A percentile compares a stretch with the other conserved stretches of the same genome.
Conservation (phyloP, 2,888 invertebrate species). For the Acanthosoma haemorrhoidale region DNA sequence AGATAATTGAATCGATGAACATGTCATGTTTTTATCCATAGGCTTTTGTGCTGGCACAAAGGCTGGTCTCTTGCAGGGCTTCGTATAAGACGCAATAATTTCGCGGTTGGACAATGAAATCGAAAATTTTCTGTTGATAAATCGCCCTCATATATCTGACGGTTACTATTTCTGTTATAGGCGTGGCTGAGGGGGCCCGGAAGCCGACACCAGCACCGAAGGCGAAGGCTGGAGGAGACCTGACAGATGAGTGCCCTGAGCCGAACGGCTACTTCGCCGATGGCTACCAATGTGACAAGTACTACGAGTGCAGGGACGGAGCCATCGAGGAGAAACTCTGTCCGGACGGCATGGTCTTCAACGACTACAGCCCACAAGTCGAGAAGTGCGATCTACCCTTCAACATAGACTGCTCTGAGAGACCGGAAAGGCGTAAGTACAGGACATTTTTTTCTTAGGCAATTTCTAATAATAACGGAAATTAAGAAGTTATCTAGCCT, state of each 20-base stretch:
- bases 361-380: constrained; percentile 72
- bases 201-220: not conserved
- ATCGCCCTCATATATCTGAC: too few relatives aligned
- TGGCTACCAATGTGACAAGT: constrained; percentile 81
- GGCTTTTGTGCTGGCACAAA: not conserved
- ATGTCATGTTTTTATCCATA: not conserved
- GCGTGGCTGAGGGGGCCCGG: not conserved
- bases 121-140: too few relatives aligned
- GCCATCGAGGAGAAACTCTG: constrained; percentile 69
- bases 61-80: not conserved
- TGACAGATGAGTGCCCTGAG: constrained; percentile 67
- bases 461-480: too few relatives aligned
- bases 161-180: not conserved
- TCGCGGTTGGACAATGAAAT: too few relatives aligned
- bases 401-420: constrained; percentile 74
- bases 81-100: not conserved
- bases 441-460: not conserved
- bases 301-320: constrained; percentile 72
- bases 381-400: constrained; percentile 85
- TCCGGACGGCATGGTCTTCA: constrained; percentile 85
- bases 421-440: constrained; percentile 75
- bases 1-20: not conserved
- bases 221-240: constrained; percentile 23
- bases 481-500: too few relatives aligned
- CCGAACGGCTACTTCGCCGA: constrained; percentile 78